A percentile compares a stretch with the other conserved stretches of the same genome.
Conservation (phyloP, 2,888 invertebrate genomes). For the Ganaspis brasiliensis region DNA sequence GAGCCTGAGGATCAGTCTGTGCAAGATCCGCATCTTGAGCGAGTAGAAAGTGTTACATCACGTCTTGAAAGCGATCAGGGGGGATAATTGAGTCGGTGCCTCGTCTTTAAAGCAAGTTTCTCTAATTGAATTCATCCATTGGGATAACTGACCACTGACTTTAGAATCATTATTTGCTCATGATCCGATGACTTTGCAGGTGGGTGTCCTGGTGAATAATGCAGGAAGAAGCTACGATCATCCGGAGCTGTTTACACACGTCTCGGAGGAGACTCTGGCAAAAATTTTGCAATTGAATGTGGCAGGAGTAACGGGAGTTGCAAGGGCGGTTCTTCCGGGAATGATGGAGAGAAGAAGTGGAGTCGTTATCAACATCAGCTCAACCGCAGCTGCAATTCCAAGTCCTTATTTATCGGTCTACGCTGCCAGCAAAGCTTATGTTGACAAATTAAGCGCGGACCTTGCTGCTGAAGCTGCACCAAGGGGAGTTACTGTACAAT, state of each 20-base stretch:
- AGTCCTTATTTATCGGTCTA: constrained; percentile 93
- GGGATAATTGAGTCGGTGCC: constrained; percentile 14
- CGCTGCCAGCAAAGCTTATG: constrained; percentile 93
- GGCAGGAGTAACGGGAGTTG: constrained; percentile 83
- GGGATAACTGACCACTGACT: constrained; percentile 7
- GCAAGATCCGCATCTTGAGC: constrained; percentile 29
- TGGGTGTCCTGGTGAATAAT: constrained; percentile 84
- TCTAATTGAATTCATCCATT: neutral
- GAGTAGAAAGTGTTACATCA: constrained; percentile 41
- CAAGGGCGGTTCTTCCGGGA: constrained; percentile 87
- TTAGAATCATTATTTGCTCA: neutral
- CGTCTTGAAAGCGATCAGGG: constrained; percentile 22
- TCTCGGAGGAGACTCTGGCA: constrained; percentile 75
- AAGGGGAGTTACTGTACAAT: constrained; percentile 89
- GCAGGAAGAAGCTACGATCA: constrained; percentile 86
- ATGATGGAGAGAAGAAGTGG: constrained; percentile 92
- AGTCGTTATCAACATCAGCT: constrained; percentile 94
- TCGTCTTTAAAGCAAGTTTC: neutral
- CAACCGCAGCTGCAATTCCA: constrained; percentile 90
- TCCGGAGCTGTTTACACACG: constrained; percentile 82
- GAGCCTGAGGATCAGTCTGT: neutral
- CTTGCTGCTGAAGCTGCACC: constrained; percentile 88
- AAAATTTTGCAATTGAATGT: constrained; percentile 81
- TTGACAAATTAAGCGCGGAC: constrained; percentile 90
- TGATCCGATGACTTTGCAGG: constrained; percentile 65